Conservation (phyloP, 2,113 vertebrate genomes). For the Epinephelus fuscoguttatus region DNA sequence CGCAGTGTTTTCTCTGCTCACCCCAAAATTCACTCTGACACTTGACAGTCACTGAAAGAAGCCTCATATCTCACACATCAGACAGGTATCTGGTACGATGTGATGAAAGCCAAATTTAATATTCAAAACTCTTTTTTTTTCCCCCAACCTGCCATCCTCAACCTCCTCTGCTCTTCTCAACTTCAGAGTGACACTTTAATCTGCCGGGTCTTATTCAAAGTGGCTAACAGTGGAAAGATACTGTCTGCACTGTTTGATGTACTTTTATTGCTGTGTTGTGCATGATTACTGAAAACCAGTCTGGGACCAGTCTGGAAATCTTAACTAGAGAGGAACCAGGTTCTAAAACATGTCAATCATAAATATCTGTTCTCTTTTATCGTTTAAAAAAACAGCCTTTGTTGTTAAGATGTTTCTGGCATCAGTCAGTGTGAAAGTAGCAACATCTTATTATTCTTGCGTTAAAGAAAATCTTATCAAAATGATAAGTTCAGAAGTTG, state of each 20-base stretch:
- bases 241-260: constrained; percentile 27
- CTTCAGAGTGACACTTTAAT: constrained; percentile 48
- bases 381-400: not conserved
- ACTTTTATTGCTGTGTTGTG: constrained; percentile 25
- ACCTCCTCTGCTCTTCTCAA: constrained; percentile 22
- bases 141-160: not conserved
- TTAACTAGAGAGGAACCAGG: not conserved
- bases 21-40: constrained; percentile 58
- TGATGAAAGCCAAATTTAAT: constrained; percentile 71
- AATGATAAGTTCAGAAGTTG: not conserved
- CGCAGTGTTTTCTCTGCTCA: constrained; percentile 35
- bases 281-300: constrained; percentile 1
- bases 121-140: constrained; percentile 54
- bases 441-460: not conserved
- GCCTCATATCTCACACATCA: constrained; percentile 54
- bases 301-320: not conserved
- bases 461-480: not conserved
- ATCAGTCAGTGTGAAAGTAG: not conserved
- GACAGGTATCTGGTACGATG: constrained; percentile 29
- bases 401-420: not conserved
- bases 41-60: constrained; percentile 66
- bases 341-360: constrained; percentile 2
- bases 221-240: constrained; percentile 8
- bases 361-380: not conserved
- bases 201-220: constrained; percentile 31